phyloP scores from a whole-genome alignment of 2,888 invertebrate genomes.

The Drosophila demipolita region DNA sequence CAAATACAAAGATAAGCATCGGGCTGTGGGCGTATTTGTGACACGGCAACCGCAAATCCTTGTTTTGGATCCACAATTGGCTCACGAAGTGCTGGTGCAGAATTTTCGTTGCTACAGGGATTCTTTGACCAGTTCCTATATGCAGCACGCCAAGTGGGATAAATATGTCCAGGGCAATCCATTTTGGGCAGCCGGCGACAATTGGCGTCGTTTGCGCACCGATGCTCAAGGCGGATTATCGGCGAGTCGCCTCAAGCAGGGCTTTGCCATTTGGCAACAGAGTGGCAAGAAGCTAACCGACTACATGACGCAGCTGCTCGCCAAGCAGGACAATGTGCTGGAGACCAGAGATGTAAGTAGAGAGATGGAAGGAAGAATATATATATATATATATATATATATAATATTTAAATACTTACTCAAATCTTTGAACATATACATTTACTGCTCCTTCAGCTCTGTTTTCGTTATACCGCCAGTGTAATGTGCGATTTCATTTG shows the following conservation, averaged over 20 bases:
- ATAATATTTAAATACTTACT: background rate
- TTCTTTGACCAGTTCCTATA: conserved; percentile 68
- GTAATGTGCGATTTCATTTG: conserved; percentile 81
- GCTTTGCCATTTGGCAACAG: conserved; percentile 69
- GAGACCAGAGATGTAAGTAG: conserved; percentile 75
- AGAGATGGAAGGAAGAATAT: too few species aligned
- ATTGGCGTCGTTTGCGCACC: conserved; percentile 85
- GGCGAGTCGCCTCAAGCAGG: conserved; percentile 74
- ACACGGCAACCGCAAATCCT: conserved; percentile 83
- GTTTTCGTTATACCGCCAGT: conserved; percentile 74
- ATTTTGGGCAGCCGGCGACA: conserved; percentile 85
- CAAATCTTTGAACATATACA: background rate
- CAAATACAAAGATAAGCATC: conserved; percentile 76
- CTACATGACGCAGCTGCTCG: conserved; percentile 42
- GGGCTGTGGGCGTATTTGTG: conserved; percentile 84
- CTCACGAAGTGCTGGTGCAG: conserved; percentile 83
- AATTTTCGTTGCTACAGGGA: conserved; percentile 83
- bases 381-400: background rate
- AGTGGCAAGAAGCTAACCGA: conserved; percentile 59
- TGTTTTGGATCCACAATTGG: conserved; percentile 83
- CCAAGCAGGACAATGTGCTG: conserved; percentile 31
- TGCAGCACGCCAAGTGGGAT: conserved; percentile 83
- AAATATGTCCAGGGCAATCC: conserved; percentile 85
- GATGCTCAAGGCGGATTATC: conserved; percentile 86
- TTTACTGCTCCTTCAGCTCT: conserved; percentile 52